These are phyloP conservation scores for Melanaphis sacchari DNA, from an alignment of 1,140 invertebrate genomes.

Conservation along the genomic window DNA sequence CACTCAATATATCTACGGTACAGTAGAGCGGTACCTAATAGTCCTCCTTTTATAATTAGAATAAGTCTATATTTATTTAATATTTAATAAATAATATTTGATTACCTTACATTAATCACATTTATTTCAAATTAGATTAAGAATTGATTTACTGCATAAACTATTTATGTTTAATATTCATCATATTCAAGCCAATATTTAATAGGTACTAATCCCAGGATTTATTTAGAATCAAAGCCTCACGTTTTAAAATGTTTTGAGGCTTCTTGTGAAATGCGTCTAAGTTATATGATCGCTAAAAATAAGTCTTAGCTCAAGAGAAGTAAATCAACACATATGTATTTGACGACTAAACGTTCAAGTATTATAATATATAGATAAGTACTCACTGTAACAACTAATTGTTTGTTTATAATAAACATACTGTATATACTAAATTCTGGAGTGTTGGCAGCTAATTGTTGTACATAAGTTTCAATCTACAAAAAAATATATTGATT, in stretches of 20 bases:
- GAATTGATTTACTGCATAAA: not conserved
- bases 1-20: too few species aligned
- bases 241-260: not conserved
- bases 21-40: too few species aligned
- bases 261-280: not conserved
- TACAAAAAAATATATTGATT: not conserved
- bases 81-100: too few species aligned
- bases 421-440: conserved; percentile 49
- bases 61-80: too few species aligned
- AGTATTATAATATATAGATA: not conserved
- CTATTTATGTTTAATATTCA: not conserved
- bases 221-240: not conserved
- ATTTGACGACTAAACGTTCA: not conserved
- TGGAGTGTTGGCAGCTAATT: conserved; percentile 24
- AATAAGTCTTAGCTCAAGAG: not conserved
- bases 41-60: too few species aligned
- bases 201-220: not conserved
- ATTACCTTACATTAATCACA: not conserved
- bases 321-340: not conserved
- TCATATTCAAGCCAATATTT: not conserved
- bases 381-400: conserved; percentile 34
- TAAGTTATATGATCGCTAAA: not conserved
- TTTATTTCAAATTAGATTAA: not conserved
- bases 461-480: conserved; percentile 47
- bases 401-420: conserved; percentile 20